These are phyloP conservation scores for Conus betulinus DNA, from an alignment of 1,140 invertebrate genomes.

Conservation along the genomic window DNA sequence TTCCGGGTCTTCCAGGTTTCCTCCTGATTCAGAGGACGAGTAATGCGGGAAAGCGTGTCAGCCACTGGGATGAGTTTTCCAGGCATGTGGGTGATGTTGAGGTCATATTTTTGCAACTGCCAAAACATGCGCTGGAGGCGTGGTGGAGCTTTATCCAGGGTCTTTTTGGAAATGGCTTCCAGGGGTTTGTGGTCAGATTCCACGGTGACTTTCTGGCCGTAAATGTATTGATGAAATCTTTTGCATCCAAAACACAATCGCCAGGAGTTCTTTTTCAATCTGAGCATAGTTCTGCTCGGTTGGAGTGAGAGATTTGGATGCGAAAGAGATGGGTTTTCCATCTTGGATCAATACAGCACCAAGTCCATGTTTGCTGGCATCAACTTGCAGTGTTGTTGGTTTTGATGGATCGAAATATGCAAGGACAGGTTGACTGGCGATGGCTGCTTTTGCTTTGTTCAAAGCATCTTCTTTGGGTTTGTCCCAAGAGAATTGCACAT, in stretches of 20 bases:
- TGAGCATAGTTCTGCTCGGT: slow-evolving; percentile 75
- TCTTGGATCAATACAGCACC: slow-evolving; percentile 75
- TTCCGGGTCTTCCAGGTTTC: no score
- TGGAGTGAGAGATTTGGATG: slow-evolving; percentile 72
- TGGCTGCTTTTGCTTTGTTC: background rate
- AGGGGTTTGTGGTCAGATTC: no score
- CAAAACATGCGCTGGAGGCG: no score
- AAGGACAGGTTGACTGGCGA: background rate
- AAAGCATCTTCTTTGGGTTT: background rate
- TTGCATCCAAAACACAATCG: slow-evolving; percentile 77
- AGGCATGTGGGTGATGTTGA: no score
- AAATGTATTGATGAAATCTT: slow-evolving; percentile 78
- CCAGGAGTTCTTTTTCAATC: slow-evolving; percentile 77
- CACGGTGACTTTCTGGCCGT: slow-evolving; percentile 43
- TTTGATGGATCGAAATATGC: background rate
- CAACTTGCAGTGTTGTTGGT: slow-evolving; percentile 34
- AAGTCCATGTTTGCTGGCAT: slow-evolving; percentile 66
- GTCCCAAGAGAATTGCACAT: background rate
- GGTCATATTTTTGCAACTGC: no score
- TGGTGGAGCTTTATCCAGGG: no score
- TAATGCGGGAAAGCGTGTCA: no score
- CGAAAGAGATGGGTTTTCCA: slow-evolving; percentile 73
- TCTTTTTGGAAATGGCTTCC: no score
- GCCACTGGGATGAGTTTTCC: no score
- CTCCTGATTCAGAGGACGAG: no score